These are phyloP conservation scores for Capromys pilorides DNA, from an alignment of 2,797 vertebrate genomes.

Conservation along the genomic window DNA sequence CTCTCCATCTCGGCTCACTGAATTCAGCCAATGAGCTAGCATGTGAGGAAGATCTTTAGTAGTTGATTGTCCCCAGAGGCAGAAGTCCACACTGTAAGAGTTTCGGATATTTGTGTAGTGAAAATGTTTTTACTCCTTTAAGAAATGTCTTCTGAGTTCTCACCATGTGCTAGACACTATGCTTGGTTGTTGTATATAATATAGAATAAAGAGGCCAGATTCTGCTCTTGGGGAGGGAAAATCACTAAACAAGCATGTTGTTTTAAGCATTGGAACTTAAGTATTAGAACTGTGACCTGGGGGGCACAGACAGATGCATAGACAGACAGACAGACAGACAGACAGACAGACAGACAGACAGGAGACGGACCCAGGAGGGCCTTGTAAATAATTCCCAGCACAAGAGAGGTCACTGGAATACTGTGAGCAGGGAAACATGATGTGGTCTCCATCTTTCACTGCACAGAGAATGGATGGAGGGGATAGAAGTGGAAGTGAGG, in stretches of 20 bases:
- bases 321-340: neutral
- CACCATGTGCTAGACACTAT: neutral
- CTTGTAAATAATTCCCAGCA: neutral
- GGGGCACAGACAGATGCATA: too few species aligned
- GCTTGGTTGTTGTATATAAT: neutral
- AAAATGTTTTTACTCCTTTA: neutral
- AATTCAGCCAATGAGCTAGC: neutral
- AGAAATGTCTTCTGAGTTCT: neutral
- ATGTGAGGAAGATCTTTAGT: neutral
- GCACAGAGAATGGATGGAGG: neutral
- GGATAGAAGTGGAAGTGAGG: neutral
- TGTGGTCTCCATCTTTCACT: neutral
- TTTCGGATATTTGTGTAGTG: neutral
- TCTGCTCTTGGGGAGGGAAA: neutral
- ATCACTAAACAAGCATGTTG: neutral
- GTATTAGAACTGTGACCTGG: too few species aligned
- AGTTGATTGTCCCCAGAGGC: neutral
- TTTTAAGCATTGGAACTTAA: neutral
- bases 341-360: neutral
- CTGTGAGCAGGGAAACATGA: neutral
- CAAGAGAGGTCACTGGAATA: neutral
- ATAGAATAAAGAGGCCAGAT: neutral
- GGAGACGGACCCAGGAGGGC: neutral
- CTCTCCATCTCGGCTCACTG: neutral
- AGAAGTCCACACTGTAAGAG: neutral